Base-by-base conservation (phyloP, 2,797 vertebrate species). In the Acipenser ruthenus region DNA sequence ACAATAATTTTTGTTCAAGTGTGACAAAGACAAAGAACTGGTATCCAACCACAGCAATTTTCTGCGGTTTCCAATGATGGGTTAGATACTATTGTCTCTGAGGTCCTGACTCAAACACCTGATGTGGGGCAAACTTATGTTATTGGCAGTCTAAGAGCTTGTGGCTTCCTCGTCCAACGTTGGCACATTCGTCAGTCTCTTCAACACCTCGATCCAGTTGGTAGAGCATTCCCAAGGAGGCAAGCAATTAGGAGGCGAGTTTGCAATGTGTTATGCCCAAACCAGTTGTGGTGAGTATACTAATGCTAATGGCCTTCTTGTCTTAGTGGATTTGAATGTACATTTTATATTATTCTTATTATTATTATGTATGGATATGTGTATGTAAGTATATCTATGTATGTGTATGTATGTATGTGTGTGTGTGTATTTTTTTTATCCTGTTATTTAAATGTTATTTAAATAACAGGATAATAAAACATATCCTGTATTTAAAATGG, bases 191-290 rank as follows among this genome's bases (percentile, higher is more conserved):
- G 52, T 58, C 60, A 62, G 10, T n/a, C 55, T 48, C 62, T 72
- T 18, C 67, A 72, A 37, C 18, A 58, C 3, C 48, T 69, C 23
- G 71, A 72, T 18, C 71, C 68, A 59, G 53, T 62, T 68, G 71
- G 71, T 10, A 66, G 62, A 56, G 51, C 64, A 13, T 55, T 65
- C 11, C 15, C 52, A 6, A 15, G 52, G 1, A 58, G 71, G 8
- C 65, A 49, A 23, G 62, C 51, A 12, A 68, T 73, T 58, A 56
- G 67, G 3, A 12, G 64, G 50, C 53, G 60, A 10, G 60, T 55
- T 37, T 64, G 69, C 62, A 64, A n/a, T 18, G 65, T 72, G 50
- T 18, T 18, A 37, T 60, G 47, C 7, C 55, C 70, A 9, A 69
- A 72, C 52, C 12, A 66, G 18, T n/a, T 69, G 51, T 66, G 71